Base-by-base conservation (phyloP, 2,113 vertebrate species). In the Eolophus roseicapilla region DNA sequence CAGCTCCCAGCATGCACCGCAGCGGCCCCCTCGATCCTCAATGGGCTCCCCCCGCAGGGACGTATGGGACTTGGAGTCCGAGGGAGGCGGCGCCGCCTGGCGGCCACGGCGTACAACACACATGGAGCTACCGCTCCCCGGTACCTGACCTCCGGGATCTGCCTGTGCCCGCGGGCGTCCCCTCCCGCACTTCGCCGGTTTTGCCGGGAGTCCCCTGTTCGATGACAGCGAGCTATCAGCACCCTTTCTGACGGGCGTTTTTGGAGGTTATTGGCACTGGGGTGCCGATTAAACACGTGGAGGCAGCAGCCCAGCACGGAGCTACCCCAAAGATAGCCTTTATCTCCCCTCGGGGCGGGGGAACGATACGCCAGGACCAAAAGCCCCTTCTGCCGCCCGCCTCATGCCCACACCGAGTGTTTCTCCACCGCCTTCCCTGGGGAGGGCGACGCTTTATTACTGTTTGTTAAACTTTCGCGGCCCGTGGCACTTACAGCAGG, bases 21-120 rank as follows among this genome's bases (percentile, higher is more conserved):
- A 31, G 44, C 21, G 6, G 24, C 6, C 13, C 4, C 0, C 5
- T 33, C 8, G 4, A 13, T 80, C 12, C 37, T 0, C 0, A 20
- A 50, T 2, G 23, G 39, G 47, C 13, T 49, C 19, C 7, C 17
- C 9, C n/a, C 17, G 37, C 41, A 7, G 10, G 27, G 69, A 13
- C 20, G 9, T 9, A 43, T 50, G 88, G 95, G 95, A 92, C 37
- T 49, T 90, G 35, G 64, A 94, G 95, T 93, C 37, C 29, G 39
- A 14, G 4, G 13, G 9, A 31, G 15, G 17, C 4, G 8, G 64
- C 64, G 69, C 69, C 69, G 3, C 43, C 67, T 67, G 6, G 37
- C 47, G 76, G 53, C 52, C 17, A 3, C 27, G 4, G 24, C 4
- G 3, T 1, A 0, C 19, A 13, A 8, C 1, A 8, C 21, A 5